Conservation (phyloP, 1,140 invertebrate genomes). For the Dreissena polymorpha region DNA sequence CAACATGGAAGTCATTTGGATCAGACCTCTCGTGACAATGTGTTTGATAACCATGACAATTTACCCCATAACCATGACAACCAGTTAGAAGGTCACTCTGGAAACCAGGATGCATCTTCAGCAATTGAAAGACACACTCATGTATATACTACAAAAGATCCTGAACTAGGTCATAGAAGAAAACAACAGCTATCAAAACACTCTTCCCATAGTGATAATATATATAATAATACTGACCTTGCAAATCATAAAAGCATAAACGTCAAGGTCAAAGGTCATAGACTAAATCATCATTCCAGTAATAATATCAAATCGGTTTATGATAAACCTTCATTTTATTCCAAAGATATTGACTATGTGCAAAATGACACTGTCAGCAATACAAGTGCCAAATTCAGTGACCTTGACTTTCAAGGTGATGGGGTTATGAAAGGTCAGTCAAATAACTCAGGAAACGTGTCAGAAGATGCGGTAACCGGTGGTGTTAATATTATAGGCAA, state of each 20-base stretch:
- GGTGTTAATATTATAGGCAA: too few relatives aligned
- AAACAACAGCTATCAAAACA: too few relatives aligned
- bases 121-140: too few relatives aligned
- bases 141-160: too few relatives aligned
- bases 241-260: background rate
- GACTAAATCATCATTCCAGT: constrained; percentile 9
- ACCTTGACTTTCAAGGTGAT: constrained; percentile 27
- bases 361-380: background rate
- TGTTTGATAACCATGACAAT: too few relatives aligned
- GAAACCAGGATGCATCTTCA: too few relatives aligned
- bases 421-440: background rate
- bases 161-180: too few relatives aligned
- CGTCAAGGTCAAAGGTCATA: background rate
- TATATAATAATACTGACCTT: background rate
- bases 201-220: background rate
- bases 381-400: background rate
- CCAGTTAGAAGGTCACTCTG: background rate
- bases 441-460: too few relatives aligned
- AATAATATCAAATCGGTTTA: background rate
- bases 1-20: background rate
- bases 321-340: background rate
- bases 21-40: background rate
- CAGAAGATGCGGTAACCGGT: too few relatives aligned
- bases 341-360: background rate
- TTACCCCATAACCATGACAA: background rate